phyloP scores from a whole-genome alignment of 2,797 vertebrate genomes.

The Huso huso region DNA sequence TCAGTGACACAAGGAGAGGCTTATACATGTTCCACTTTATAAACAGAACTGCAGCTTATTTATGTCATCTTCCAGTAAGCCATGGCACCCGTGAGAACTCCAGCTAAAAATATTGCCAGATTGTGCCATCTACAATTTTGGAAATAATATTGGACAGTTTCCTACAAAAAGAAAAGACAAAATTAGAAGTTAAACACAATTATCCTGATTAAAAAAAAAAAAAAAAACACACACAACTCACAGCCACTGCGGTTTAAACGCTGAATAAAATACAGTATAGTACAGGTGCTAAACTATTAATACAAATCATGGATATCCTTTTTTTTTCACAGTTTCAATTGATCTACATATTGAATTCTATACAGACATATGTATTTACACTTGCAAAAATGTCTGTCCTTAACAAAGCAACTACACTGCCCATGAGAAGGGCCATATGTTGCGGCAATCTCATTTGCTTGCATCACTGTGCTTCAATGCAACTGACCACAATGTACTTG shows the following conservation, averaged over 20 bases:
- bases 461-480: constrained; percentile 7
- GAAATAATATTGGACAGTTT: constrained; percentile 46
- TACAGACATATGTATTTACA: no score
- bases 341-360: no score
- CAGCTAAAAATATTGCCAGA: constrained; percentile 41
- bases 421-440: background rate
- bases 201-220: no score
- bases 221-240: no score
- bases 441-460: background rate
- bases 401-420: no score
- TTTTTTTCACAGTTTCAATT: background rate
- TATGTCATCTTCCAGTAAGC: constrained; percentile 51
- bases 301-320: background rate
- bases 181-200: no score
- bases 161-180: constrained; percentile 12
- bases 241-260: no score
- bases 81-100: constrained; percentile 40
- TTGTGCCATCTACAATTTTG: constrained; percentile 46
- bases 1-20: no score
- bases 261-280: background rate
- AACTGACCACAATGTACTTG: constrained; percentile 23
- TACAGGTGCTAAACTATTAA: background rate
- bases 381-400: no score
- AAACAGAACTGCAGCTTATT: no score
- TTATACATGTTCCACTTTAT: no score